These are phyloP conservation scores for Dyspetes luteomarginatus DNA, from an alignment of 2,888 invertebrate species.

Conservation along the genomic window DNA sequence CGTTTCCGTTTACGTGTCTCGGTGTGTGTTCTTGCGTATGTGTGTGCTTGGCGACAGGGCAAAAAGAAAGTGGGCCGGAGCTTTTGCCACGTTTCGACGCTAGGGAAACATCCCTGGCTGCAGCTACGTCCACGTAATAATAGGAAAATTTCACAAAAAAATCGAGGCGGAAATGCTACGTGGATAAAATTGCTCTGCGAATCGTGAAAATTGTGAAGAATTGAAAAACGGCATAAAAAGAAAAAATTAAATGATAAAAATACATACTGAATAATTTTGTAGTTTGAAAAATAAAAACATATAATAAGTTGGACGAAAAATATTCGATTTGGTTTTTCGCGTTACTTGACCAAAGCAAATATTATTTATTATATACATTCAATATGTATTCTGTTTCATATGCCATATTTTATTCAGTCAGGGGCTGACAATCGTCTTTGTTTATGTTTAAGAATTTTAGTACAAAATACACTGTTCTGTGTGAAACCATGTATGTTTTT, in stretches of 20 bases:
- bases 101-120: constrained; percentile 28
- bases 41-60: neutral
- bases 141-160: constrained; percentile 21
- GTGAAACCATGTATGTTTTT: constrained; percentile 14
- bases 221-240: neutral
- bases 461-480: neutral
- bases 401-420: too few relatives aligned
- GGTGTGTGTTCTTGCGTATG: too few relatives aligned
- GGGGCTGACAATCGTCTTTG: too few relatives aligned
- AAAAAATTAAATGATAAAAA: too few relatives aligned
- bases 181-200: neutral
- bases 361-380: too few relatives aligned
- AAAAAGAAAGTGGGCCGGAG: constrained; percentile 23
- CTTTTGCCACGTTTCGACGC: constrained; percentile 28
- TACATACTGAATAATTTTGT: neutral
- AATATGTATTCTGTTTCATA: too few relatives aligned
- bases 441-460: too few relatives aligned
- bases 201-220: constrained; percentile 13
- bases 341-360: too few relatives aligned
- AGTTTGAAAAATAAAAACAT: neutral
- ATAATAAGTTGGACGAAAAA: neutral
- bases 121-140: neutral
- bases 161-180: neutral
- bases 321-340: too few relatives aligned
- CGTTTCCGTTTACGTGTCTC: neutral